Conservation (phyloP, 2,888 invertebrate species). For the Amphiduros pacificus region DNA sequence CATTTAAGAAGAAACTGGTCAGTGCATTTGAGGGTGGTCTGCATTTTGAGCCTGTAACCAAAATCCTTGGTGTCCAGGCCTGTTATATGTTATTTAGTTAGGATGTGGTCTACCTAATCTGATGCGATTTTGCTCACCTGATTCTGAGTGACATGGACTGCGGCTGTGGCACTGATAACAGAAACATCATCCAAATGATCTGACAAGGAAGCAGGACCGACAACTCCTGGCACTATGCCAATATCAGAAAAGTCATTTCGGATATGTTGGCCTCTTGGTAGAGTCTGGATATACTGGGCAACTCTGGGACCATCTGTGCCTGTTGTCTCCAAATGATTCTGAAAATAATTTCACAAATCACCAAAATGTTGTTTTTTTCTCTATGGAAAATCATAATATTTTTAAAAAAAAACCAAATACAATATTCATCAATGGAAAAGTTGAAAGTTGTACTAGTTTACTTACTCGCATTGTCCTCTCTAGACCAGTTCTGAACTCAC, state of each 20-base stretch:
- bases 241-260: slow-evolving; percentile 55
- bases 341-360: slow-evolving; percentile 12
- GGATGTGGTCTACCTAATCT: too few relatives aligned
- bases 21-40: too few relatives aligned
- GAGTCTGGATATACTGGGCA: slow-evolving; percentile 41
- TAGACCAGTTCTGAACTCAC: slow-evolving; percentile 49
- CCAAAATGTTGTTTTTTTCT: too few relatives aligned
- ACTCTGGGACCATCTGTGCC: slow-evolving; percentile 48
- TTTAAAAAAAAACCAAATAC: background rate
- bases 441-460: too few relatives aligned
- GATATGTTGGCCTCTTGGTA: slow-evolving; percentile 39
- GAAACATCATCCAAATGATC: slow-evolving; percentile 55
- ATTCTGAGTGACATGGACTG: slow-evolving; percentile 47
- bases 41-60: too few relatives aligned
- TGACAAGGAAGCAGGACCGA: slow-evolving; percentile 18
- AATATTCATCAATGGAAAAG: too few relatives aligned
- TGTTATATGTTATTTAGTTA: too few relatives aligned
- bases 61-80: too few relatives aligned
- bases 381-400: background rate
- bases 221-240: slow-evolving; percentile 34
- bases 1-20: too few relatives aligned
- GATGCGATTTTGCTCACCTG: slow-evolving; percentile 48
- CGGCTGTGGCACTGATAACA: slow-evolving; percentile 54
- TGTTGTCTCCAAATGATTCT: slow-evolving; percentile 39
- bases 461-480: slow-evolving; percentile 47